Conservation (phyloP, 2,113 vertebrate species). For the Nycticebus coucang region DNA sequence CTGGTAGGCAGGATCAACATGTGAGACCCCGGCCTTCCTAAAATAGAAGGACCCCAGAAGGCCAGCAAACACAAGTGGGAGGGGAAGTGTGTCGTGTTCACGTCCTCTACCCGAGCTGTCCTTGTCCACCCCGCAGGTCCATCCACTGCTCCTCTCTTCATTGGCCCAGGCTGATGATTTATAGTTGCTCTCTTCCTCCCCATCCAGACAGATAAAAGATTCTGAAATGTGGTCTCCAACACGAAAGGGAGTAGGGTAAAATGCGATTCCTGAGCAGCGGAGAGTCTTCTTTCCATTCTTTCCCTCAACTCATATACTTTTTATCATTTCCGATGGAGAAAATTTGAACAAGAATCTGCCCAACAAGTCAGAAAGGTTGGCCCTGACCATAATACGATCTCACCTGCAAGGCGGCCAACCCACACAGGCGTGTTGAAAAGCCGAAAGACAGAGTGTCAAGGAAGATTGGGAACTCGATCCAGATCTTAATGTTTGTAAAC, state of each 20-base stretch:
- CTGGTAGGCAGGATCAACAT: not conserved
- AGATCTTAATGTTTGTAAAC: constrained; percentile 14
- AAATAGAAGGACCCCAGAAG: constrained; percentile 2
- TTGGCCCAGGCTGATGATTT: not conserved
- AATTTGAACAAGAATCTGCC: not conserved
- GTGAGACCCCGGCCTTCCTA: not conserved
- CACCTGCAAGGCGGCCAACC: not conserved
- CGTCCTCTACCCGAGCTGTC: not conserved
- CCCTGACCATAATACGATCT: not conserved
- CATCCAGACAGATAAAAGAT: not conserved
- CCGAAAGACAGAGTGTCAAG: not conserved
- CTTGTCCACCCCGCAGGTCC: not conserved
- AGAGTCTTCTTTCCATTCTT: not conserved
- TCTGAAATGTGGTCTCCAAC: not conserved
- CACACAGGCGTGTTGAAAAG: not conserved
- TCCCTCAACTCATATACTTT: not conserved
- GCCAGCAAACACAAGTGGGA: not conserved
- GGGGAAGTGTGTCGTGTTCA: not conserved
- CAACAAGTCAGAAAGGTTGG: not conserved
- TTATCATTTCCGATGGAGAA: not conserved
- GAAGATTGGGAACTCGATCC: not conserved
- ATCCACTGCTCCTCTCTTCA: not conserved
- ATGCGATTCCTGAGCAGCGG: not conserved
- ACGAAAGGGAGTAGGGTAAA: not conserved
- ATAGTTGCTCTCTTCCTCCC: not conserved